Conservation (phyloP, 2,888 invertebrate species). For the Cordilura impudica region DNA sequence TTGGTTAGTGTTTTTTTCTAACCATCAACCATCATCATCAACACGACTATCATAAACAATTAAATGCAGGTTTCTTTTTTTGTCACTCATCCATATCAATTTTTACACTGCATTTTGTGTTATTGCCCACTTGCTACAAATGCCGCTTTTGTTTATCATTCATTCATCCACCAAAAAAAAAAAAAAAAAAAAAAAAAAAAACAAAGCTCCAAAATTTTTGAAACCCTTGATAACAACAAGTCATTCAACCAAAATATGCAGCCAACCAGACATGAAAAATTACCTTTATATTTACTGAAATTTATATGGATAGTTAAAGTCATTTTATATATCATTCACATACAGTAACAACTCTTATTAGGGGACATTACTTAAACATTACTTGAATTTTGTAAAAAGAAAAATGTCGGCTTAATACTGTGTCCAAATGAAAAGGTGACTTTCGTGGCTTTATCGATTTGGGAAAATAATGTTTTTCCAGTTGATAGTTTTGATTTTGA, state of each 20-base stretch:
- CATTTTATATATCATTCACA: too few species aligned
- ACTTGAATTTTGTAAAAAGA: too few species aligned
- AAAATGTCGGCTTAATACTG: too few species aligned
- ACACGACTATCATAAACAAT: conserved; percentile 14
- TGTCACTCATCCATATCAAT: conserved; percentile 41
- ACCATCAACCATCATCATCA: background rate
- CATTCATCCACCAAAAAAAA: background rate
- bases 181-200: conserved; percentile 1
- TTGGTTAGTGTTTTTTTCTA: background rate
- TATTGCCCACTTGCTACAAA: conserved; percentile 12
- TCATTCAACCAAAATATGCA: conserved; percentile 50
- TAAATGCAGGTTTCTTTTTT: conserved; percentile 17
- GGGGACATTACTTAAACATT: too few species aligned
- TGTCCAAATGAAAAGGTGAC: too few species aligned
- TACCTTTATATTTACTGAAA: too few species aligned
- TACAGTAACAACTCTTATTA: too few species aligned
- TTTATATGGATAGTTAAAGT: too few species aligned
- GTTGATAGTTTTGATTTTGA: too few species aligned
- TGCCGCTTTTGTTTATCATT: conserved; percentile 28
- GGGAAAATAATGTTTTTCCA: too few species aligned
- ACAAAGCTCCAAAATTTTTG: conserved; percentile 28
- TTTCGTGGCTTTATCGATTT: too few species aligned
- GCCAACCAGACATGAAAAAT: conserved; percentile 27
- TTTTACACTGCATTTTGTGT: background rate
- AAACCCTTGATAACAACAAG: conserved; percentile 41